Conservation (phyloP, 30 jellyfish, hydroid and myxozoan species). For the Turritopsis dohrnii region DNA sequence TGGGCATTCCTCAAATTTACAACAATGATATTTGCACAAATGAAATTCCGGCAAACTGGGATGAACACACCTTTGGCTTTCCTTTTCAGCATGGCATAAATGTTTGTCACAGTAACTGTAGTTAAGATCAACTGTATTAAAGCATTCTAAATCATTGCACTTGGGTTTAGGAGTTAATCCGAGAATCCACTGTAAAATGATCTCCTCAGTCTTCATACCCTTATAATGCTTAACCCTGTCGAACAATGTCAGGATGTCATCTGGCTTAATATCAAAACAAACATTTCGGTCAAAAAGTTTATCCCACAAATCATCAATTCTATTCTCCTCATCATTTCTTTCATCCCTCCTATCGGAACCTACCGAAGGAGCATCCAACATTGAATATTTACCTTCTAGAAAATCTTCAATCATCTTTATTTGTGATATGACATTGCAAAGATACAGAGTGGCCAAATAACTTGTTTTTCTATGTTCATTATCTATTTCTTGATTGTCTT, state of each 20-base stretch:
- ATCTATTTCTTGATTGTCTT: not conserved
- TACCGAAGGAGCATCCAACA: not conserved
- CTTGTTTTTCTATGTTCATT: not conserved
- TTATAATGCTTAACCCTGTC: conserved; percentile 7
- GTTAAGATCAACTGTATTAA: not conserved
- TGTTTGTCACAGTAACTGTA: conserved; percentile 1
- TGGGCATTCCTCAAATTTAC: not conserved
- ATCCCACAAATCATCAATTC: not conserved
- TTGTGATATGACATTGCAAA: conserved; percentile 3
- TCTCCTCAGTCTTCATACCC: not conserved
- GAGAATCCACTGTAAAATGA: not conserved
- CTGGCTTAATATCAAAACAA: not conserved
- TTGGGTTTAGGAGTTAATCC: conserved; percentile 25
- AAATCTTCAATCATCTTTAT: not conserved
- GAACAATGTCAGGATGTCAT: conserved; percentile 2
- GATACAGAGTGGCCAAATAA: not conserved
- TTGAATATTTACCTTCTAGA: not conserved
- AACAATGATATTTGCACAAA: conserved; percentile 17
- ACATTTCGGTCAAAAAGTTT: not conserved
- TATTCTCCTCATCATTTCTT: not conserved
- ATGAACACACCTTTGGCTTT: not conserved
- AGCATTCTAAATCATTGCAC: conserved; percentile 9
- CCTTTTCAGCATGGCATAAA: not conserved
- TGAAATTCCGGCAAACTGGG: not conserved
- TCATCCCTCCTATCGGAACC: not conserved